Percentiles rank a stretch among this genome's conserved stretches.
These are phyloP conservation scores for Varroa destructor DNA, from an alignment of 1,140 invertebrate species.

Conservation along the genomic window DNA sequence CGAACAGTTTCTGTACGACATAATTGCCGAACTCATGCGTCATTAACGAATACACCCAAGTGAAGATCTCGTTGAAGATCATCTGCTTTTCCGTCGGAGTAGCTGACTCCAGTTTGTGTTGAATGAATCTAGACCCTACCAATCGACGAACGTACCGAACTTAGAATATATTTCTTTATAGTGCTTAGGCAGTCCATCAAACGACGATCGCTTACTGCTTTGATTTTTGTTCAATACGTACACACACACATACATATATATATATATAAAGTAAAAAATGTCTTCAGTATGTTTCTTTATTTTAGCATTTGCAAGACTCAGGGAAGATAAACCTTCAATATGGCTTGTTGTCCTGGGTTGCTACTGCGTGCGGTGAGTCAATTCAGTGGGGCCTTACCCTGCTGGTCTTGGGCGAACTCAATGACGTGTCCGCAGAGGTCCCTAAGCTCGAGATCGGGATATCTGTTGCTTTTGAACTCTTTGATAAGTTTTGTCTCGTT, in stretches of 20 bases:
- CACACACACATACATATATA: too few species aligned
- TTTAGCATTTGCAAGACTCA: too few species aligned
- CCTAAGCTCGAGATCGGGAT: constrained; percentile 21
- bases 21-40: constrained; percentile 32
- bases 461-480: constrained; percentile 27
- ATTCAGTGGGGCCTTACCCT: neutral
- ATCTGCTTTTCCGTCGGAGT: constrained; percentile 27
- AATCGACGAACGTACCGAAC: too few species aligned
- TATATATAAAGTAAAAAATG: too few species aligned
- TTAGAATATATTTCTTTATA: too few species aligned
- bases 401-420: constrained; percentile 23
- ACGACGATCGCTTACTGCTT: too few species aligned
- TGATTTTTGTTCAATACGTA: too few species aligned
- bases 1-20: constrained; percentile 33
- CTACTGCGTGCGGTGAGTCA: too few species aligned
- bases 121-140: constrained; percentile 18
- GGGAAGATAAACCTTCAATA: too few species aligned
- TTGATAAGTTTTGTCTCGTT: constrained; percentile 28
- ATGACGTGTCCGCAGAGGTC: constrained; percentile 27
- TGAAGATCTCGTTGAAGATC: constrained; percentile 28
- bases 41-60: constrained; percentile 26
- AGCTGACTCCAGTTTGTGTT: constrained; percentile 24
- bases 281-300: too few species aligned
- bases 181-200: too few species aligned
- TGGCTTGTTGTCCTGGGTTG: too few species aligned